Evolutionary conservation across 1,140 invertebrate species (phyloP).

Genomic region (Ephestia elutella): DNA sequence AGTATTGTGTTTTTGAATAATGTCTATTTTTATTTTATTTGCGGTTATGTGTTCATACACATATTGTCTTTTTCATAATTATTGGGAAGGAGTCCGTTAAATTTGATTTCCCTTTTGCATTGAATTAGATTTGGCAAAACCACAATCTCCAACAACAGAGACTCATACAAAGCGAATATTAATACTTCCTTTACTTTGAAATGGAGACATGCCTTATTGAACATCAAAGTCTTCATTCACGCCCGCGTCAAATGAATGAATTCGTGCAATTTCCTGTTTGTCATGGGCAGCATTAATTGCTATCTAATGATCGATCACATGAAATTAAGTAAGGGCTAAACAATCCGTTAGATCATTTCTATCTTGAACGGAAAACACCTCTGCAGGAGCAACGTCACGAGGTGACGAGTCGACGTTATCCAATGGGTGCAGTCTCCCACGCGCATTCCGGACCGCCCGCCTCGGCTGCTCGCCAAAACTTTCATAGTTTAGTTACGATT

Average conservation of each 20-base stretch:
- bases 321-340: neutral
- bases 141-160: too few species aligned
- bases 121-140: too few species aligned
- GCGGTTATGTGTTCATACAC: too few species aligned
- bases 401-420: constrained; percentile 47
- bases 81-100: too few species aligned
- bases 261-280: neutral
- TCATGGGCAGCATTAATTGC: neutral
- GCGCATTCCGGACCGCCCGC: constrained; percentile 57
- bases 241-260: neutral
- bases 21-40: too few species aligned
- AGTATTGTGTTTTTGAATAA: too few species aligned
- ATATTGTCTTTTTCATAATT: too few species aligned
- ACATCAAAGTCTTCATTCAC: neutral
- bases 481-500: constrained; percentile 73
- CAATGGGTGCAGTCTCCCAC: constrained; percentile 60
- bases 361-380: constrained; percentile 71
- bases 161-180: neutral
- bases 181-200: neutral
- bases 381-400: constrained; percentile 58
- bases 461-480: constrained; percentile 62
- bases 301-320: neutral
- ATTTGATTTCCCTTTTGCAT: too few species aligned
- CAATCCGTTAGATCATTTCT: constrained; percentile 58
- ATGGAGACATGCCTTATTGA: neutral